Evolutionary conservation across 2,888 invertebrate genomes (phyloP), one percentile per base, ranked within the genome.

Genomic region (Elaeidobius kamerunicus): DNA sequence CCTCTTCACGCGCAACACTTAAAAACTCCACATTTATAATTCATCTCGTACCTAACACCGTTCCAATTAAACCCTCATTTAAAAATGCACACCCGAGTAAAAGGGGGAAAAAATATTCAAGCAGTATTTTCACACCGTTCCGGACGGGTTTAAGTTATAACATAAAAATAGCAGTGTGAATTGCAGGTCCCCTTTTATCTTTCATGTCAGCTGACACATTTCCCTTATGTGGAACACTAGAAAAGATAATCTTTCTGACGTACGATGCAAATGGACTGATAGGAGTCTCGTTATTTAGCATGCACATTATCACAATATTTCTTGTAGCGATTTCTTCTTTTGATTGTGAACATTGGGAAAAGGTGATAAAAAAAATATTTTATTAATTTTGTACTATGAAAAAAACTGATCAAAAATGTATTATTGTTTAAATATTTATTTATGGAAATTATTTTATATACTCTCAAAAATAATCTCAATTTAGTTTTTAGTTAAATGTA

Each of bases 201-300:
- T 12, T 32, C 30, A 15, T 43, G 14, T 35, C 42, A 20, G 12
- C 40, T 49, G 49, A 49, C 49, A 49, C 42, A 16, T 42, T 49
- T 49, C 42, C 49, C 49, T 49, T 42, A 39, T 44, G 51, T 44
- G 32, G 44, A 51, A 51, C 39, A 44, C 30, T 20, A 51, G 44
- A 44, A 44, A 38, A 44, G 44, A 51, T 51, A 44, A 51, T 51
- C 51, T 51, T 17, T 16, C 38, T 51, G 44, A 51, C 39, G 32
- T 51, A 51, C 39, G 43, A 51, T 44, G 38, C 44, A 51, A 44
- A 51, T 51, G 51, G 39, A 38, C 51, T 44, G 51, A 51, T 51
- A 51, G 39, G 44, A 44, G 39, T 27, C 20, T 18, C 20, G 51
- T 36, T 51, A 51, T 51, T 51, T 51, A 51, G 43, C 44, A 51